phyloP scores from a whole-genome alignment of 2,888 invertebrate genomes.

The Heliconius ismenius region DNA sequence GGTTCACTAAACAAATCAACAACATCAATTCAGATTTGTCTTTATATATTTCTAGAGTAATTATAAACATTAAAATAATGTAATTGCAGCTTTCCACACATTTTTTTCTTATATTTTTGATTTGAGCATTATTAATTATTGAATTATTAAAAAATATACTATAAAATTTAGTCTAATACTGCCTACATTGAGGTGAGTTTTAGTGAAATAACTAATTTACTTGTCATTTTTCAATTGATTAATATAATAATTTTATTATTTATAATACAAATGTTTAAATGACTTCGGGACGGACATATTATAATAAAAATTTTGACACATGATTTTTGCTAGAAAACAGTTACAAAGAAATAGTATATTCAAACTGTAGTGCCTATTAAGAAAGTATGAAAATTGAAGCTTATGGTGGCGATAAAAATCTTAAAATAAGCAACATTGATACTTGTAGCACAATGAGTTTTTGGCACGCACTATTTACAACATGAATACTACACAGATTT shows the following conservation, averaged over 20 bases:
- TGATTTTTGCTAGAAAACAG: conserved; percentile 7
- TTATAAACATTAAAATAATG: conserved; percentile 51
- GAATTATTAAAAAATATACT: conserved; percentile 12
- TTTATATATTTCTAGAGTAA: conserved; percentile 47
- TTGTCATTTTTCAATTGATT: conserved; percentile 24
- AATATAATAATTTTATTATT: conserved; percentile 54
- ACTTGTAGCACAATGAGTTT: conserved; percentile 35
- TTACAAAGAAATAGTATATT: conserved; percentile 29
- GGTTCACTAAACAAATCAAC: conserved; percentile 74
- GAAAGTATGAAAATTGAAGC: conserved; percentile 21
- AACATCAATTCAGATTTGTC: conserved; percentile 66
- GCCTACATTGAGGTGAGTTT: conserved; percentile 6
- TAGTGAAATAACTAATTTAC: background rate
- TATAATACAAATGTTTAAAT: conserved; percentile 70
- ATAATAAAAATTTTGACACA: conserved; percentile 54
- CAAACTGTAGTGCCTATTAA: conserved; percentile 12
- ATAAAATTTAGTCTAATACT: background rate
- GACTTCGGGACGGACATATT: conserved; percentile 80
- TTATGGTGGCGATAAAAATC: conserved; percentile 9
- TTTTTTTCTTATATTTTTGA: conserved; percentile 53
- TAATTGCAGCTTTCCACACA: conserved; percentile 69
- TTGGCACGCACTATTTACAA: conserved; percentile 42
- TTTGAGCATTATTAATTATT: conserved; percentile 43
- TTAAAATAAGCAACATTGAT: conserved; percentile 30
- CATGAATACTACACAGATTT: conserved; percentile 26